Evolutionary conservation across 2,797 vertebrate genomes (phyloP), one percentile per base, ranked within the genome.

Genomic region (Microhierax caerulescens): DNA sequence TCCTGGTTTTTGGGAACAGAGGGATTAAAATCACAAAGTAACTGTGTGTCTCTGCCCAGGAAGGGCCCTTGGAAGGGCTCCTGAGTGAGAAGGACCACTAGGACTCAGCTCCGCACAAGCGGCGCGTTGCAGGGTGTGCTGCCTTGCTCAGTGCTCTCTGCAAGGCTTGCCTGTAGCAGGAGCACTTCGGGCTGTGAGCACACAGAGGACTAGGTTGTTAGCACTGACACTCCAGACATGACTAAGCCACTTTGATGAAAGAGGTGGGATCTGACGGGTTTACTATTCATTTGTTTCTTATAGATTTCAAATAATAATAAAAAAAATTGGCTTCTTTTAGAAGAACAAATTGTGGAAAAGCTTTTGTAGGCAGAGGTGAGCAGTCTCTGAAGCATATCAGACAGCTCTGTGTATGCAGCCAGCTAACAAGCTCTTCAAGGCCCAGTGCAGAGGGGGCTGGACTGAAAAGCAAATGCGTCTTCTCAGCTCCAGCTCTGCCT

Each of bases 281-380:
- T 97, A 96, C 84, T 95, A 90, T 96, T 85, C 96, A 95, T 89
- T 96, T 96, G 93, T 97, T 98, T 96, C 70, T 69, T 76, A 90
- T 93, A 93, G 97, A 97, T 98, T 98, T 97, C 94, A 94, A 98
- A 98, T 97, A 96, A 50, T 39, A 43, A 43, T 15, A 97, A 98
- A 98, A 96, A 85, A 96, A 97, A 98, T 97, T 96, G 96, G 89
- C 76, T 97, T 92, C 68, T 95, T 97, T 97, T 85, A 85, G 93
- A 96, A 90, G 86, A 92, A 87, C 64, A 85, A 83, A 53, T 50
- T 81, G 43, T 51, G 25, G 67, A 83, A 96, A 88, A 75, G 89
- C 92, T 59, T 77, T 39, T 88, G 86, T 87, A 85, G 82, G 80
- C 88, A 95, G 77, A 68, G 79, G 86, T 6, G 59, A 59, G 75